A percentile compares a stretch with the other conserved stretches of the same genome.
Evolutionary conservation across 1,140 invertebrate genomes (phyloP).

Genomic region (Sesamia nonagrioides): DNA sequence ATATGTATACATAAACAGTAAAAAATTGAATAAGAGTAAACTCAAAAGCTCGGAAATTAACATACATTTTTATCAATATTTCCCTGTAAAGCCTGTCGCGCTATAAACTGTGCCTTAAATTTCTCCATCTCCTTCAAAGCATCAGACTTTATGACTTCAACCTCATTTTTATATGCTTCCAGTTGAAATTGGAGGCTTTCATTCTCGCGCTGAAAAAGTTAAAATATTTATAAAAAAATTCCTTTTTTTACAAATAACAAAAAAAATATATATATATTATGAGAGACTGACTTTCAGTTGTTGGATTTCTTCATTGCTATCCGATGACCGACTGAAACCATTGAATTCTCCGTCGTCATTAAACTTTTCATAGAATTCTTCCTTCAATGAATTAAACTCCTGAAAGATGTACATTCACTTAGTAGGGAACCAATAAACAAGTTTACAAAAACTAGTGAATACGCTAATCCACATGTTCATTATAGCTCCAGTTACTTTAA

Average conservation of each 20-base stretch:
- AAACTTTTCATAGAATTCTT: conserved; percentile 83
- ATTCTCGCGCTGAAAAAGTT: conserved; percentile 92
- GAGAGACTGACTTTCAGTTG: conserved; percentile 75
- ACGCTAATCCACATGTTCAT: neutral
- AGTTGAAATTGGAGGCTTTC: conserved; percentile 96
- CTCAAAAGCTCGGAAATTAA: neutral
- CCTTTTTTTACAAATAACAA: neutral
- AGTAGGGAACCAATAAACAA: neutral
- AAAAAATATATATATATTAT: neutral
- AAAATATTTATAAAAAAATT: neutral
- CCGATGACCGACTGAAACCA: conserved; percentile 58
- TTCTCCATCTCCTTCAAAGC: conserved; percentile 85
- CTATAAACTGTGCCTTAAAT: conserved; percentile 82
- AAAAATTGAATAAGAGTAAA: neutral
- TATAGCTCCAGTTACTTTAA: neutral
- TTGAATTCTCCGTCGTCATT: conserved; percentile 73
- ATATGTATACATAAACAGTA: neutral
- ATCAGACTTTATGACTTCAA: conserved; percentile 91
- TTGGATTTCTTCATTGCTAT: conserved; percentile 68
- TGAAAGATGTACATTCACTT: conserved; percentile 61
- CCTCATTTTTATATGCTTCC: conserved; percentile 98
- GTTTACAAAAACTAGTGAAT: conserved; percentile 1
- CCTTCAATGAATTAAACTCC: conserved; percentile 81
- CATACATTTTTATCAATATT: conserved; percentile 76
- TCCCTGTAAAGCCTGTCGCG: conserved; percentile 75